phyloP scores from a whole-genome alignment of 2,797 vertebrate genomes.

The Coluber constrictor region DNA sequence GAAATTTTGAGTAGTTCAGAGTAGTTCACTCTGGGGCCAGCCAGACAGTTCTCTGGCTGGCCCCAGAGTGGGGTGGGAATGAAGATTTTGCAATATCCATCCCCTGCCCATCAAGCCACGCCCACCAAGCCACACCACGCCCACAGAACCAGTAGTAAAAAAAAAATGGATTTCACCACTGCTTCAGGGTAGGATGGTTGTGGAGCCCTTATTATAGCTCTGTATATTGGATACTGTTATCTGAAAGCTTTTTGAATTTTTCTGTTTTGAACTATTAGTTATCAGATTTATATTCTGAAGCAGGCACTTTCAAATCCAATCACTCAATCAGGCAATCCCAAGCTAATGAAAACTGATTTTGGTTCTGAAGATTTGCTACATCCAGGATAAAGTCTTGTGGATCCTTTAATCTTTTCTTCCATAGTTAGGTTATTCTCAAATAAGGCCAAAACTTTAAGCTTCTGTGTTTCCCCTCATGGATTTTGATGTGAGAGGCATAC shows the following conservation, averaged over 20 bases:
- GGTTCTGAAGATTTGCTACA: neutral
- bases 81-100: no score
- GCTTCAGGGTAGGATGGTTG: neutral
- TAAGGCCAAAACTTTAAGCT: neutral
- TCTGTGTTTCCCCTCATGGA: neutral
- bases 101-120: no score
- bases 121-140: no score
- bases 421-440: neutral
- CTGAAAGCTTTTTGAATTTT: neutral
- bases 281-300: neutral
- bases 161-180: no score
- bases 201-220: neutral
- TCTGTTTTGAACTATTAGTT: neutral
- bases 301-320: neutral
- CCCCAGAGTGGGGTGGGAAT: no score
- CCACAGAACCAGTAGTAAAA: no score
- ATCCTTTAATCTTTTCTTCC: neutral
- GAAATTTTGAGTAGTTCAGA: no score
- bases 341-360: neutral
- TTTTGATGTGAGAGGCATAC: neutral
- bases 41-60: no score
- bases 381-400: neutral
- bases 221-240: neutral
- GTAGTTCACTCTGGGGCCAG: no score
- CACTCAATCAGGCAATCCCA: neutral